A percentile compares a stretch with the other conserved stretches of the same genome.
These are phyloP conservation scores for Semaprochilodus insignis DNA, from an alignment of 2,797 vertebrate species.

Conservation along the genomic window DNA sequence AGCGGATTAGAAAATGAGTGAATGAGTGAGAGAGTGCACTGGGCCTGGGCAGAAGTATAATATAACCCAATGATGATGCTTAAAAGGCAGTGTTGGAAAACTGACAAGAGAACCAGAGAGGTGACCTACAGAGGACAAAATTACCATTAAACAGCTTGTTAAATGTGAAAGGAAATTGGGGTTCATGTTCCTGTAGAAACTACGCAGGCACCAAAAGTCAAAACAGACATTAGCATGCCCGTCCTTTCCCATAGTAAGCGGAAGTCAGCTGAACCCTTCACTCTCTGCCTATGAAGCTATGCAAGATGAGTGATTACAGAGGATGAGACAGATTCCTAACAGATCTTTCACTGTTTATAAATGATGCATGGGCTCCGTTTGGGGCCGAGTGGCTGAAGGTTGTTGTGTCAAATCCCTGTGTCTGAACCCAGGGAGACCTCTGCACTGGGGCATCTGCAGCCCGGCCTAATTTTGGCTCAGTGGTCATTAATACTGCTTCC, in stretches of 20 bases:
- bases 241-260: background rate
- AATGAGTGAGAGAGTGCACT: too few species aligned
- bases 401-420: background rate
- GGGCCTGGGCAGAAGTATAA: too few species aligned
- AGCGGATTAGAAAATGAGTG: too few species aligned
- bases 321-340: background rate
- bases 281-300: background rate
- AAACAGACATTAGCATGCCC: background rate
- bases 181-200: too few species aligned
- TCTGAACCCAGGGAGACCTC: background rate
- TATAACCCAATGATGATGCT: too few species aligned
- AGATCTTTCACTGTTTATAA: background rate
- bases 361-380: background rate
- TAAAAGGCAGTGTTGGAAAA: too few species aligned
- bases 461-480: slow-evolving; percentile 57
- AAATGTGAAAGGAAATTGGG: too few species aligned
- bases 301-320: background rate
- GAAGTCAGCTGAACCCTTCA: background rate
- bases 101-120: too few species aligned
- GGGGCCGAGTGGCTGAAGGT: background rate
- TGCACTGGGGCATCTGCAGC: slow-evolving; percentile 2
- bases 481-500: slow-evolving; percentile 50
- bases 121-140: too few species aligned
- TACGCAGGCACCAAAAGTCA: background rate
- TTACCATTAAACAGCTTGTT: too few species aligned